Evolutionary conservation across 2,888 invertebrate genomes (phyloP), one percentile per base, ranked within the genome.

Genomic region (Andrena fulva): DNA sequence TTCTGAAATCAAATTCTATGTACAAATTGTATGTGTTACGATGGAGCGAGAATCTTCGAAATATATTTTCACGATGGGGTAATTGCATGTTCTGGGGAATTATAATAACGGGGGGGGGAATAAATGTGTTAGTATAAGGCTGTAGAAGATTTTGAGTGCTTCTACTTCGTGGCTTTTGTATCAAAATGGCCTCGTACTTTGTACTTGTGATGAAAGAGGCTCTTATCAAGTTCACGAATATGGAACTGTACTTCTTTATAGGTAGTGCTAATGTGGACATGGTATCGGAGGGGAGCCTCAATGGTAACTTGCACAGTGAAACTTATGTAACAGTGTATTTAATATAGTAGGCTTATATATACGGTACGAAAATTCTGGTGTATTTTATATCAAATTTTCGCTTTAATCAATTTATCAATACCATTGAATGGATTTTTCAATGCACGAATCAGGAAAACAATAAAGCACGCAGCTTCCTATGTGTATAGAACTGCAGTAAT

Each of bases 181-280:
- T 59, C 59, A 29, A 48, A 33, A 24, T 59, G 48, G 12, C 64
- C 71, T 74, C 74, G 81, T 69, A 85, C 81, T 84, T 78, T 79
- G 74, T 60, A 73, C 84, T 1, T 24, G 0, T 73, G 80, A 50
- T 66, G 56, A 78, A 77, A 80, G 54, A 70, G 1, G 10, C 8
- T 85, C 67, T 82, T 87, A 85, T 81, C 74, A 71, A 54, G 10
- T 73, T 70, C 5, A 7, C 24, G 8, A 68, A 48, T 72, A 59
- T 82, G 24, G 33, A 62, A 62, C 3, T 54, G 50, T 50, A 29
- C 48, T 31, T 50, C 48, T 67, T 12, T 10, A 60, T 50, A 27
- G 80, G 50, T 4, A 31, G 73, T 48, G 24, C 35, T 68, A 35
- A 59, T 64, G 76, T 27, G 50, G 27, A 35, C 29, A 42, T 66